Evolutionary conservation across 1,140 invertebrate species (phyloP), one percentile per base, ranked within the genome.

Genomic region (Cherax destructor): DNA sequence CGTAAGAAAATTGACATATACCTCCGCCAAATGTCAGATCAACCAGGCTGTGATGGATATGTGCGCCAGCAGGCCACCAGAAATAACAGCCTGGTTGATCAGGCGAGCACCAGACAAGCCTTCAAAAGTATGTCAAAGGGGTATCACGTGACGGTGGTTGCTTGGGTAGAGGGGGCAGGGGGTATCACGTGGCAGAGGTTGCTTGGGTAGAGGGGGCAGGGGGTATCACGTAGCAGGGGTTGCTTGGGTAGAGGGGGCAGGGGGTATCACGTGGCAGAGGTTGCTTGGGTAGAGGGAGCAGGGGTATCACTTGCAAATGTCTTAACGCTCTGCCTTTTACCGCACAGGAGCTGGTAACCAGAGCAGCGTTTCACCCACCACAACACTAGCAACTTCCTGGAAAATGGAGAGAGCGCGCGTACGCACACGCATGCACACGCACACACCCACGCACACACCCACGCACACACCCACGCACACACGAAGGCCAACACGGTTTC

Each of bases 281-380:
- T 41, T 41, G 30, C 30, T 41, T 41, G 30, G 30, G 2, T 41
- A 41, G 65, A 59, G 65, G 18, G 65, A 10, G 69, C 9, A n/a
- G 69, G 69, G 21, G 69, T n/a, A 74, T 74, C 69, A 21, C 69
- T 74, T 74, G 69, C 69, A 74, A n/a, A 24, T 30, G 69, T 74
- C 69, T 5, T 7, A 0, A n/a, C 69, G 16, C 69, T n/a, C n/a
- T 30, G n/a, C 69, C 69, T 30, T 4, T n/a, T n/a, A 74, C 30
- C 69, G 30, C 69, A 74, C 69, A 74, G 69, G 69, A 30, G 69
- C 69, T 6, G 69, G n/a, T 30, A 74, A 24, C 69, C 24, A 4
- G 24, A 30, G n/a, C n/a, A 3, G 0, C 69, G 3, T 5, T n/a
- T 74, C 69, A 24, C 16, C 2, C 69, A 74, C 69, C 69, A 24